Conservation (phyloP, 2,888 invertebrate species). For the Rhingia campestris region DNA sequence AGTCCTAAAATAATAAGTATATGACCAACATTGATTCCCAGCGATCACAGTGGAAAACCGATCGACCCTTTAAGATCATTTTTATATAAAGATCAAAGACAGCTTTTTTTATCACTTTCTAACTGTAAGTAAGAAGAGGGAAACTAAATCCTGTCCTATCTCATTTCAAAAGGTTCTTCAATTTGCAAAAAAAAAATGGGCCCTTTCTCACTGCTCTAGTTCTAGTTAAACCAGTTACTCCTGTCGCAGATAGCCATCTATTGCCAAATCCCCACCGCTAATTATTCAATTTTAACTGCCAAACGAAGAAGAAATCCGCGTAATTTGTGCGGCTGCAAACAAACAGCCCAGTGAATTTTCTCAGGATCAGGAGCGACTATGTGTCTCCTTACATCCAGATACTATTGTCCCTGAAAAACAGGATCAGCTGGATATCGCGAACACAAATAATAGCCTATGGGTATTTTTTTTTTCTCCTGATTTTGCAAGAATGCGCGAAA, state of each 20-base stretch:
- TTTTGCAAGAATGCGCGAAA: conserved; percentile 37
- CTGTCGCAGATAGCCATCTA: conserved; percentile 36
- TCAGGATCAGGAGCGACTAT: conserved; percentile 29
- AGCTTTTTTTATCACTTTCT: no score
- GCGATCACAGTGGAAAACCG: no score
- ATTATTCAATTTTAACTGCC: conserved; percentile 64
- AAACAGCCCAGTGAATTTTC: conserved; percentile 70
- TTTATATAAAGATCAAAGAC: no score
- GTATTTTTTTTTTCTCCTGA: conserved; percentile 33
- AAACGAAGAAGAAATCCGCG: conserved; percentile 64
- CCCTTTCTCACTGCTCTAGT: conserved; percentile 14
- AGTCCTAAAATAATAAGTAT: no score
- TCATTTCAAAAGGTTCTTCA: neutral
- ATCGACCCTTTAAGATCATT: no score
- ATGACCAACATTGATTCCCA: no score
- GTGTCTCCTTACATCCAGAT: conserved; percentile 35
- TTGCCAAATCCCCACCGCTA: conserved; percentile 54
- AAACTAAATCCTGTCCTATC: neutral
- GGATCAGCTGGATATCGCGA: conserved; percentile 73
- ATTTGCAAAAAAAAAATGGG: conserved; percentile 14
- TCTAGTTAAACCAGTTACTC: conserved; percentile 55
- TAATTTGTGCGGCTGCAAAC: conserved; percentile 74
- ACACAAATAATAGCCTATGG: conserved; percentile 63
- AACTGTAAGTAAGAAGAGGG: no score
- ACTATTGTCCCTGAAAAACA: conserved; percentile 55